Evolutionary conservation across 2,113 vertebrate genomes (phyloP).

Genomic region (Indicator indicator): DNA sequence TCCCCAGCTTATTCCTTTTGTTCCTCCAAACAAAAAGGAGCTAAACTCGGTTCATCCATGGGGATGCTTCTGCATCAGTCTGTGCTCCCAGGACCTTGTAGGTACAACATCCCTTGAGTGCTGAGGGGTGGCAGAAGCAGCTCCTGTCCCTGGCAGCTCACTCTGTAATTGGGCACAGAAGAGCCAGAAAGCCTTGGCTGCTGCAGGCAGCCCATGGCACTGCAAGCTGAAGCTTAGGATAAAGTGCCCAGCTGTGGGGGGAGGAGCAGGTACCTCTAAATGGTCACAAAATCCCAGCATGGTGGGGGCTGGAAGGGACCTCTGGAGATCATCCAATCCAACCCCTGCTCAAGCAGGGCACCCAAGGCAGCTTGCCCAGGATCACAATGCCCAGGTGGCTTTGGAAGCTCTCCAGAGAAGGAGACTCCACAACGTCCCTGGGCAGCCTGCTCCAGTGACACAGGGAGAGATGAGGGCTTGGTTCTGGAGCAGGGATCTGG

Average conservation of each 20-base stretch:
- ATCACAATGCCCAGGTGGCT: no score
- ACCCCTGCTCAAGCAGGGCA: no score
- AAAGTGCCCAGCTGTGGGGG: not conserved
- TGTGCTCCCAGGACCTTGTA: not conserved
- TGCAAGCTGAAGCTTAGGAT: not conserved
- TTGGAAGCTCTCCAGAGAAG: no score
- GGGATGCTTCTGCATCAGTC: not conserved
- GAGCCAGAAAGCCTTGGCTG: not conserved
- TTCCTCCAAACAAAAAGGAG: not conserved
- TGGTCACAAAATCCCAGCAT: not conserved
- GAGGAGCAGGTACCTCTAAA: not conserved
- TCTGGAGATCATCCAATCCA: no score
- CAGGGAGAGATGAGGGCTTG: not conserved
- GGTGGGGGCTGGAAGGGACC: no score
- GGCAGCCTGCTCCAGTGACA: not conserved
- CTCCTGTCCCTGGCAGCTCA: not conserved
- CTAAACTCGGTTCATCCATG: not conserved
- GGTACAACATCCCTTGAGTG: not conserved
- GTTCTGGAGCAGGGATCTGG: not conserved
- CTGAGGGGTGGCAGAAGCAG: not conserved
- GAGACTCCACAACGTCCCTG: no score
- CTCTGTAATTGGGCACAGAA: not conserved
- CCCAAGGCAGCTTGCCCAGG: no score
- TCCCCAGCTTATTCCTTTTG: not conserved
- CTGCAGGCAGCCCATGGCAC: not conserved